phyloP scores from a whole-genome alignment of 2,797 vertebrate species.

The Sebastes itinus region DNA sequence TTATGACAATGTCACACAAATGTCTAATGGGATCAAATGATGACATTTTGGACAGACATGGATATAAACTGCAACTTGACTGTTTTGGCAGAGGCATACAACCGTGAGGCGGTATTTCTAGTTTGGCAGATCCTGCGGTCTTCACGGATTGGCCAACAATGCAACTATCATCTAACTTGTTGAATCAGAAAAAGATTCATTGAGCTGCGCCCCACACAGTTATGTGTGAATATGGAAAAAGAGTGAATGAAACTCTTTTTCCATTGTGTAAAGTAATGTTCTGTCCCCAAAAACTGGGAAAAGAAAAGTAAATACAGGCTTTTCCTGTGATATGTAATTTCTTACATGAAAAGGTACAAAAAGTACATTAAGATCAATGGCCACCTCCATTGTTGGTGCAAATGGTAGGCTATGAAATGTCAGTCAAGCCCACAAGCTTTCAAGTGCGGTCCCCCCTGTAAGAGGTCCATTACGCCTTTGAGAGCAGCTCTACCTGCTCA shows the following conservation, averaged over 20 bases:
- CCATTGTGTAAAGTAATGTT: neutral
- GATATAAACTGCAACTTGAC: neutral
- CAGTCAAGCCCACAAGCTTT: neutral
- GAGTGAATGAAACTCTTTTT: neutral
- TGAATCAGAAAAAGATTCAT: neutral
- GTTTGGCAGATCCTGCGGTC: neutral
- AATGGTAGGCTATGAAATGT: constrained; percentile 3
- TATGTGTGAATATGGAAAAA: neutral
- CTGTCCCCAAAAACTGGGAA: neutral
- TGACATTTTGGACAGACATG: neutral
- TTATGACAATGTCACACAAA: neutral
- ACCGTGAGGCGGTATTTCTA: neutral
- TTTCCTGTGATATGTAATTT: neutral
- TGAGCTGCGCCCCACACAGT: neutral
- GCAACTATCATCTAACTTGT: neutral
- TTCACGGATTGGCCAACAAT: neutral
- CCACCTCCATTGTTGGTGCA: neutral
- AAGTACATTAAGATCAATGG: neutral
- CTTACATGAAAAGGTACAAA: neutral
- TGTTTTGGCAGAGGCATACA: neutral
- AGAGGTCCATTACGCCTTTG: neutral
- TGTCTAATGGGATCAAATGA: neutral
- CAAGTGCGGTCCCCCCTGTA: neutral
- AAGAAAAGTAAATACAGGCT: neutral
- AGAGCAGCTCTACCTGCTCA: neutral